Base-by-base conservation (phyloP, 2,797 vertebrate genomes). In the Nothura maculosa region DNA sequence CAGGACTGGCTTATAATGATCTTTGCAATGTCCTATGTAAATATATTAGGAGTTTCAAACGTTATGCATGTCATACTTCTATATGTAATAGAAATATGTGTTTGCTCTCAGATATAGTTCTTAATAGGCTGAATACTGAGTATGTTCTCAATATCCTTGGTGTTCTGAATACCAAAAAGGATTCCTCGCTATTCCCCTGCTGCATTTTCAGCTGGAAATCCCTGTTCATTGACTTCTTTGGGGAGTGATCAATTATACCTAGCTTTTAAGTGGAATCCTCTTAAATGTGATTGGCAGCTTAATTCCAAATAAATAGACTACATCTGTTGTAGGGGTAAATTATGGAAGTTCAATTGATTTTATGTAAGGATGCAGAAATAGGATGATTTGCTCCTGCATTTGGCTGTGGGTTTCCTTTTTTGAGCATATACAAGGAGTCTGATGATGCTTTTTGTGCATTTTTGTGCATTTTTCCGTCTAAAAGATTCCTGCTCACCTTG, bases 341-440 rank as follows among this genome's bases (percentile, higher is more conserved):
- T 67, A 47, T 69, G 72, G 84, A 80, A 86, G 68, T 62, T 66
- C 38, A 27, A 28, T 67, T 81, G 83, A 79, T 92, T 92, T 48
- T 58, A 3, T 68, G 62, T 42, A 54, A 81, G 55, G 55, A 30
- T 57, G 22, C 0, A 0, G 85, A 50, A 11, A 40, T 5, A 28
- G 64, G 42, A 8, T 20, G 18, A 30, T 25, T 64, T 50, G 15
- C 82, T 80, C n/a, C n/a, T 63, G 17, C 28, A 50, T 82, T 54
- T 52, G 50, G 25, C 55, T 34, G 12, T 2, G 28, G 64, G 50
- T 57, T 40, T 40, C 40, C 48, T 34, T 67, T 52, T 75, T 40
- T 70, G 32, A 73, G 22, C 47, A 6, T 4, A 9, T 54, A 17
- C 48, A 34, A 79, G 50, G 25, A 61, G 15, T 85, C 61, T 21